Base-by-base conservation (phyloP, 2,797 vertebrate species). In the Megaceryle alcyon region DNA sequence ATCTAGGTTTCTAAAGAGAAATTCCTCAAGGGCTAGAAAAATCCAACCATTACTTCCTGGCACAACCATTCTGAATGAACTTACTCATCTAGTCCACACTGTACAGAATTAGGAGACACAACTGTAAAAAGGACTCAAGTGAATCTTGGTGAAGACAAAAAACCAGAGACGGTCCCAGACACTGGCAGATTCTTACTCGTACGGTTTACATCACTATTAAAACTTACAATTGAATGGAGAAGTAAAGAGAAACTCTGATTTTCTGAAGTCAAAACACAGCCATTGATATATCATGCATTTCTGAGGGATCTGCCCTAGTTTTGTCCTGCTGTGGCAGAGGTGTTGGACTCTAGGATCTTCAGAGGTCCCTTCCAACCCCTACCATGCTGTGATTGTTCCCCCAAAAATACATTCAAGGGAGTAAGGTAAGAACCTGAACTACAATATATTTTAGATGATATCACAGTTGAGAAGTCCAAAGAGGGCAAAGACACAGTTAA, bases 61-160 rank as follows among this genome's bases (percentile, higher is more conserved):
- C 28, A 35, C 33, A 83, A 49, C 3, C 2, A 1, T 26, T 84
- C 12, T 16, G 26, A 75, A 64, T 16, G 26, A 75, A 90, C 21
- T 48, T 44, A 13, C 35, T 57, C 2, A 3, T 46, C 12, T 2
- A 29, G 18, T 22, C 29, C 26, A 65, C 0, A 0, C 25, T 59
- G 72, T 14, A 59, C 14, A 81, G 51, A 75, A 78, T 14, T 13
- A 39, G 10, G 43, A 48, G 26, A 64, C 43, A 48, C 10, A 91
- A 6, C 29, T n/a, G 29, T 26, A 56, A 57, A 71, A 70, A 20
- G 20, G 10, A 57, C 31, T 77, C n/a, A 21, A 80, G 0, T 25
- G 29, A 48, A 90, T 68, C 6, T 1, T 33, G 15, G 43, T 2
- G 4, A 89, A 85, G 53, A 17, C 18, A 46, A 87, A 46, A 75